Conservation (phyloP, 2,113 vertebrate species). For the Nycticebus coucang region DNA sequence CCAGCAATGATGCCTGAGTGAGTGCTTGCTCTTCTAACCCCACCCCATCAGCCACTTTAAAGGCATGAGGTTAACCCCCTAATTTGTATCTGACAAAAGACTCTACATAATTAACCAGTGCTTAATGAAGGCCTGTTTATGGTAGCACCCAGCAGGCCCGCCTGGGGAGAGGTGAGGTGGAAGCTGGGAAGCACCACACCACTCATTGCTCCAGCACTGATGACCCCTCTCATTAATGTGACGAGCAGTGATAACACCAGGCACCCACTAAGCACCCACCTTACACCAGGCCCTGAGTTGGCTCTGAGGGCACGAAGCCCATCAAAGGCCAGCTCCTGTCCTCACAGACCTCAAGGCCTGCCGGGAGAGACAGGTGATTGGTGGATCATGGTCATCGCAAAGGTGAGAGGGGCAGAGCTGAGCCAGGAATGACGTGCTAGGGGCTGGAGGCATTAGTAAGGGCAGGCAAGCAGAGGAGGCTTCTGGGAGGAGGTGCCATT, state of each 20-base stretch:
- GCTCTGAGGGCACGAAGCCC: not conserved
- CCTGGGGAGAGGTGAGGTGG: not conserved
- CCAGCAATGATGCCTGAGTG: rapidly evolving
- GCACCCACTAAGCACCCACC: not conserved
- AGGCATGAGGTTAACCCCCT: not conserved
- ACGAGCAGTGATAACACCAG: not conserved
- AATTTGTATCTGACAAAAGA: constrained; percentile 33
- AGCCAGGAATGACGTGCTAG: not conserved
- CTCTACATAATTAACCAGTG: constrained; percentile 49
- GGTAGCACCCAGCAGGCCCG: not conserved
- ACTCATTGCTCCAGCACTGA: not conserved
- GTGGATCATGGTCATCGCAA: not conserved
- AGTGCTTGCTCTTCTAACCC: not conserved
- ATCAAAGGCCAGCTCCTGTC: not conserved
- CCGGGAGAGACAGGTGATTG: not conserved
- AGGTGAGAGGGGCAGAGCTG: not conserved
- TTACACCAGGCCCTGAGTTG: not conserved
- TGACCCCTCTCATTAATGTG: not conserved
- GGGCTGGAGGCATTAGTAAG: not conserved
- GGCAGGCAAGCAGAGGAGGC: not conserved
- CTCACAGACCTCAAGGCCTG: not conserved
- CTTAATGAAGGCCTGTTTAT: constrained; percentile 40
- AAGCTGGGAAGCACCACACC: not conserved
- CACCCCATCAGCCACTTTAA: not conserved
- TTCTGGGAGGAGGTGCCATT: not conserved